Conservation (phyloP, 2,113 vertebrate genomes). For the Dasypus novemcinctus region DNA sequence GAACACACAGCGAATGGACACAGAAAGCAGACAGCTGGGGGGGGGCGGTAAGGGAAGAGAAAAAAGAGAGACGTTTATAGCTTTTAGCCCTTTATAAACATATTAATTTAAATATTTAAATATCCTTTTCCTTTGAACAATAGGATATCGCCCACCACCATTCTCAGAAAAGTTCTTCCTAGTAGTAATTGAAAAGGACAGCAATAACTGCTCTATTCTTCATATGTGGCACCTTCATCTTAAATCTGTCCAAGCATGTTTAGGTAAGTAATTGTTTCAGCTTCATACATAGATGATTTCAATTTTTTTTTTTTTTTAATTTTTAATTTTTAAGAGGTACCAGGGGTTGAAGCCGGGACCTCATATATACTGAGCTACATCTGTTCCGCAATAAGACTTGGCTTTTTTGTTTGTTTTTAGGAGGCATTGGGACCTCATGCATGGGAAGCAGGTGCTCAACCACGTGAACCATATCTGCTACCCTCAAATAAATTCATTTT, state of each 20-base stretch:
- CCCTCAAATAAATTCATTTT: background rate
- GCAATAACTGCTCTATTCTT: slow-evolving; percentile 90
- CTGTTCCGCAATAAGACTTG: too few relatives aligned
- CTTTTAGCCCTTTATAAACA: background rate
- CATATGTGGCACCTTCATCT: slow-evolving; percentile 99
- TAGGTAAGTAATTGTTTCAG: slow-evolving; percentile 86
- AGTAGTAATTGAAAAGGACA: slow-evolving; percentile 96
- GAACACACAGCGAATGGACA: too few relatives aligned
- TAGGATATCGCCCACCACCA: slow-evolving; percentile 92
- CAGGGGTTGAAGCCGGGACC: too few relatives aligned
- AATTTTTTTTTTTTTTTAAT: background rate
- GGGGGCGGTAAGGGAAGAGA: too few relatives aligned
- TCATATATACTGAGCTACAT: too few relatives aligned
- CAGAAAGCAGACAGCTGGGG: too few relatives aligned
- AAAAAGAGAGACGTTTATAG: too few relatives aligned
- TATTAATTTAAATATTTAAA: slow-evolving; percentile 16
- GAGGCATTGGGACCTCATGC: too few relatives aligned
- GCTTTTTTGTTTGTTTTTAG: too few relatives aligned
- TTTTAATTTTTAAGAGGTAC: too few relatives aligned
- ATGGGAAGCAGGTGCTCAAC: too few relatives aligned
- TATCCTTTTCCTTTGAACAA: slow-evolving; percentile 62
- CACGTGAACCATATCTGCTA: too few relatives aligned
- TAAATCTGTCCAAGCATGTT: slow-evolving; percentile 94
- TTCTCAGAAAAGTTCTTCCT: slow-evolving; percentile 99
- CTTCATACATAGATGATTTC: background rate